These are phyloP conservation scores for Opisthocomus hoazin DNA, from an alignment of 2,113 vertebrate species.

Conservation along the genomic window DNA sequence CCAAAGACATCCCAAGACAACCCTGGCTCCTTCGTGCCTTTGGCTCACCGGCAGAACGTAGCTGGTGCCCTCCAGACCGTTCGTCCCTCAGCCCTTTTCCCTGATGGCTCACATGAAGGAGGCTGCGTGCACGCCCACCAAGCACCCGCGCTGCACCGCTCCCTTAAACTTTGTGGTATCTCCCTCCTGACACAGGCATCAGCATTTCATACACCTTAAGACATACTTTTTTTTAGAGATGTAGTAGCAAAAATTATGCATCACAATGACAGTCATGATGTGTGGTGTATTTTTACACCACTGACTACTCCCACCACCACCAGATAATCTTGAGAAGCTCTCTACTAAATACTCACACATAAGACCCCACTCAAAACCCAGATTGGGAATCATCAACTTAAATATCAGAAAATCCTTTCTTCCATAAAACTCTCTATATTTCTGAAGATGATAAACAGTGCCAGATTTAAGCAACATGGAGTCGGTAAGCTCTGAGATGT, in stretches of 20 bases:
- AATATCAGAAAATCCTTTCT: neutral
- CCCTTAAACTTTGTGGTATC: too few species aligned
- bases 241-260: neutral
- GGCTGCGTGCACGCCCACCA: rapidly evolving
- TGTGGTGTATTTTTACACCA: neutral
- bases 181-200: neutral
- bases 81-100: neutral
- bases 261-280: neutral
- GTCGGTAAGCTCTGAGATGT: neutral
- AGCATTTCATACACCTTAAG: neutral
- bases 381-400: neutral
- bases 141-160: rapidly evolving
- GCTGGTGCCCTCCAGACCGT: neutral
- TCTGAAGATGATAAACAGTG: neutral
- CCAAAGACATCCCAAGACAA: neutral
- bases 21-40: rapidly evolving
- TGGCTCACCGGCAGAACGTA: rapidly evolving
- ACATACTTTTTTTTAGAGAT: neutral
- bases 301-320: neutral
- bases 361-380: neutral
- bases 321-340: neutral
- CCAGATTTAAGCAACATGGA: neutral
- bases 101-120: rapidly evolving
- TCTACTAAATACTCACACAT: neutral
- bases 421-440: neutral